Conservation (phyloP, 2,113 vertebrate genomes). For the Upupa epops region DNA sequence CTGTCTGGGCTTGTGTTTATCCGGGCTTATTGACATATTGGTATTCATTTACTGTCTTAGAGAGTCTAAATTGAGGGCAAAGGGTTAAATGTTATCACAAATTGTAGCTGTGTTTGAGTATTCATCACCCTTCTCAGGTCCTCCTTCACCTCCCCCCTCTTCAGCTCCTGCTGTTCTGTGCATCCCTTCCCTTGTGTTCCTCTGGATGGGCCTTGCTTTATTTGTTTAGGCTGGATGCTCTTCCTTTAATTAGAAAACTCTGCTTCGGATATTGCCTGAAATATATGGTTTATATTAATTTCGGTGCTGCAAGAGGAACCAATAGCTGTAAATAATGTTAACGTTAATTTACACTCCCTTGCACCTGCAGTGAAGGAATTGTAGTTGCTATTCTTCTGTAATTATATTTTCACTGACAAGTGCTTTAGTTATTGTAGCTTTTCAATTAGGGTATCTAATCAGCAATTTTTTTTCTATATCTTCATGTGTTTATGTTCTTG, state of each 20-base stretch:
- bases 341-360: not conserved
- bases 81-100: conserved; percentile 72
- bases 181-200: not conserved
- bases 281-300: not conserved
- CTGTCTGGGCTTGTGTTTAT: conserved; percentile 49
- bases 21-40: conserved; percentile 46
- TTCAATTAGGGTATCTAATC: not conserved
- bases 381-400: not conserved
- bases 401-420: not conserved
- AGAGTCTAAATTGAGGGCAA: conserved; percentile 66
- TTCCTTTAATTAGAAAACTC: not conserved
- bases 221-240: not conserved
- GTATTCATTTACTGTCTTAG: conserved; percentile 55
- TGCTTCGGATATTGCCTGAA: not conserved
- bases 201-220: not conserved
- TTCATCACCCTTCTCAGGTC: conserved; percentile 46
- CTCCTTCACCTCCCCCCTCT: not conserved
- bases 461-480: not conserved
- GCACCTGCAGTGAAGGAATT: not conserved
- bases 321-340: not conserved
- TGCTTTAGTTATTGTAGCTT: not conserved
- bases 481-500: not conserved
- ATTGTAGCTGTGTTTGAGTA: conserved; percentile 64
- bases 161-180: not conserved
- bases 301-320: not conserved